Base-by-base conservation (phyloP, 2,888 invertebrate genomes). In the Heterodera filipjevi region DNA sequence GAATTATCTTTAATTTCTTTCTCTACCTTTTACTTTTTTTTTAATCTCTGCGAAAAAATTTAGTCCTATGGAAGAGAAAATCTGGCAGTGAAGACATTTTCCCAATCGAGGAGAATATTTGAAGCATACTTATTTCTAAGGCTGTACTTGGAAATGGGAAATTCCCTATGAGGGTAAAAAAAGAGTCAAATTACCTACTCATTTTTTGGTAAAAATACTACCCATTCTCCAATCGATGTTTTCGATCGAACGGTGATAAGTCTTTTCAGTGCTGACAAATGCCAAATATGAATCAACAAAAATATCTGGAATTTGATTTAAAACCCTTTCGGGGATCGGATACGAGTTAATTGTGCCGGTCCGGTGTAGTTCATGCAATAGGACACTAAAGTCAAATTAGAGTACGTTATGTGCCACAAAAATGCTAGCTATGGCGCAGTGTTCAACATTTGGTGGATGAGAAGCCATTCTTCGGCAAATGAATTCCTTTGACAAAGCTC, bases 271-370 rank as follows among this genome's bases (percentile, higher is more conserved):
- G 53, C 85, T 79, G 66, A 79, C 77, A 22, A 83, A 78, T 68
- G 84, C 83, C 14, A 84, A 53, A n/a, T 83, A 80, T 16, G 83
- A 83, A 78, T 87, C 87, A 14, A 85, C 68, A 79, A 86, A 86
- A 76, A 79, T 8, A 86, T 76, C 78, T 84, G 27, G 59, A 80
- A 73, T 12, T 3, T n/a, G 66, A 10, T 19, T 19, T 12, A 5
- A 66, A 30, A 79, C 76, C 22, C 72, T 72, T 10, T 81, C 79
- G 16, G 83, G 81, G 22, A 83, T 19, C 0, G 64, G 68, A 44
- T 75, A 33, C 0, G 68, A 44, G 27, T 81, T 74, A 5, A 82
- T 53, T 39, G 85, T 27, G 14, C 74, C n/a, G n/a, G 81, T 76
- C n/a, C 85, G 76, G n/a, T 76, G 44, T 64, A 87, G 53, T 72